These are phyloP conservation scores for Hypotaenidia okinawae DNA, from an alignment of 2,797 vertebrate genomes.

Conservation along the genomic window DNA sequence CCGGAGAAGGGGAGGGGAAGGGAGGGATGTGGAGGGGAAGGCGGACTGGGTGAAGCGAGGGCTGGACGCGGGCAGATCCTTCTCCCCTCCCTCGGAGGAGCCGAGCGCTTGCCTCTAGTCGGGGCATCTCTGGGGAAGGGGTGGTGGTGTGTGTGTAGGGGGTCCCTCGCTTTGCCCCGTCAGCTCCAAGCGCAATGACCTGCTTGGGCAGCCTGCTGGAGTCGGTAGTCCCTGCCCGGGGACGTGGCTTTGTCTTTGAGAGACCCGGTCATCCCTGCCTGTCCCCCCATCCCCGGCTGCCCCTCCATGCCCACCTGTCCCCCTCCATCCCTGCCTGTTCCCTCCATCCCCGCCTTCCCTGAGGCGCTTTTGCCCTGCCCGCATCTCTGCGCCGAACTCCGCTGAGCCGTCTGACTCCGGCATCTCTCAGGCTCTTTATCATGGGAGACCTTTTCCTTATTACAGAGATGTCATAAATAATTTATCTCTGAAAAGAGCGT, in stretches of 20 bases:
- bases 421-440: accelerated
- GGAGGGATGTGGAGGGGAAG: not conserved
- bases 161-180: too few relatives aligned
- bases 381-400: accelerated
- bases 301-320: accelerated
- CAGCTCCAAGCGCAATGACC: too few relatives aligned
- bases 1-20: too few relatives aligned
- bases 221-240: not conserved
- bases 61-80: not conserved
- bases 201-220: not conserved
- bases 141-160: not conserved
- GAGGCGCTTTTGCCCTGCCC: accelerated
- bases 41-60: too few relatives aligned
- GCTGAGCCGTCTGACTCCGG: accelerated
- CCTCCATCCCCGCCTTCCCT: accelerated
- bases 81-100: not conserved
- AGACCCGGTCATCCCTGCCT: too few relatives aligned
- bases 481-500: not conserved
- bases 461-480: not conserved
- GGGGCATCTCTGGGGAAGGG: not conserved
- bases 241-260: not conserved
- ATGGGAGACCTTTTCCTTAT: not conserved
- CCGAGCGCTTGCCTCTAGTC: too few relatives aligned
- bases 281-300: accelerated
- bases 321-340: accelerated